Evolutionary conservation across 2,113 vertebrate genomes (phyloP).

Genomic region (Syngnathus typhle): DNA sequence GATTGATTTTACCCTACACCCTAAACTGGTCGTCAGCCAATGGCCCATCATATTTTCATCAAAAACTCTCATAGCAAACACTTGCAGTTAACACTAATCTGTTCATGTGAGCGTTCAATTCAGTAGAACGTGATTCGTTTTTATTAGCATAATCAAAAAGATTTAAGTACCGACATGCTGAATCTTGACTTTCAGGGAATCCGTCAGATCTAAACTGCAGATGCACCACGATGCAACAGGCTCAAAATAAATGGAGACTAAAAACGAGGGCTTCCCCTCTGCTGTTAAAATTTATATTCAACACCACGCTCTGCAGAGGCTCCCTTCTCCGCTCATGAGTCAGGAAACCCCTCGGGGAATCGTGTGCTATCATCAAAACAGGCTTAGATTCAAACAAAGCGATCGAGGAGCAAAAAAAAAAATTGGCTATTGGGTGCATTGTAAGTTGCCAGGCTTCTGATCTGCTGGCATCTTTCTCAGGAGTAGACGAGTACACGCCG

Average conservation of each 20-base stretch:
- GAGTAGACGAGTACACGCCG: slow-evolving; percentile 6
- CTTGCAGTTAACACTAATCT: background rate
- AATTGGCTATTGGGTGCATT: slow-evolving; percentile 10
- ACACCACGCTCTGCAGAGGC: slow-evolving; percentile 27
- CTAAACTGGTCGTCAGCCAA: background rate
- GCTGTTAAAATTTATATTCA: slow-evolving; percentile 44
- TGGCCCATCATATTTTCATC: background rate
- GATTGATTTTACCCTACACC: no score
- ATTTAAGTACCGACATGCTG: background rate
- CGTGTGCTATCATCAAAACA: slow-evolving; percentile 21
- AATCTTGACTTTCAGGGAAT: background rate
- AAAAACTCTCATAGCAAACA: background rate
- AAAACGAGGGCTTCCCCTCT: slow-evolving; percentile 28
- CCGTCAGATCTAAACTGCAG: background rate
- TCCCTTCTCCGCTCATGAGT: slow-evolving; percentile 20
- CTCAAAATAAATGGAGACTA: slow-evolving; percentile 4
- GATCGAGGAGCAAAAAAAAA: slow-evolving; percentile 9
- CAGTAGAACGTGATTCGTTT: background rate
- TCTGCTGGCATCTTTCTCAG: slow-evolving; percentile 36
- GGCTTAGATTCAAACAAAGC: slow-evolving; percentile 28
- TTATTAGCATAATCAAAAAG: background rate
- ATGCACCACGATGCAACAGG: slow-evolving; percentile 14
- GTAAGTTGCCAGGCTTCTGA: slow-evolving; percentile 19
- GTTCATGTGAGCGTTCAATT: background rate
- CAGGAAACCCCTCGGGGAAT: slow-evolving; percentile 30